Evolutionary conservation across 2,888 invertebrate species (phyloP).

Genomic region (Synanthedon formicaeformis): DNA sequence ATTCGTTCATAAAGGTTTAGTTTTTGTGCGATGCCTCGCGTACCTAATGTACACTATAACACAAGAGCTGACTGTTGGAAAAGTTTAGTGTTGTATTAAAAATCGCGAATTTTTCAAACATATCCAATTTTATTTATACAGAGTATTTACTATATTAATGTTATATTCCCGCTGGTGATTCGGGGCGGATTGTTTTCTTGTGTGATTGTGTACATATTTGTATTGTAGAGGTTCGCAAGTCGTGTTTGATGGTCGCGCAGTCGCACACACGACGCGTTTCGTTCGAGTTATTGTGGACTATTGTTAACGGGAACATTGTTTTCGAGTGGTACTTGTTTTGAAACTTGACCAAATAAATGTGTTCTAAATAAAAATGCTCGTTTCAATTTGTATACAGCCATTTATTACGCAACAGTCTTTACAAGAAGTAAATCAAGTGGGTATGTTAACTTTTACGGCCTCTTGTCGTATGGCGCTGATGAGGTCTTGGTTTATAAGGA

Average conservation of each 20-base stretch:
- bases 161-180: too few species aligned
- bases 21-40: too few species aligned
- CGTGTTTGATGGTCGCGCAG: not conserved
- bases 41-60: too few species aligned
- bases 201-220: too few species aligned
- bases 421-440: conserved; percentile 25
- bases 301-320: conserved; percentile 41
- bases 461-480: conserved; percentile 91
- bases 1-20: too few species aligned
- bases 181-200: too few species aligned
- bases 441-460: conserved; percentile 81
- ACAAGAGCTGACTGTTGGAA: too few species aligned
- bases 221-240: too few species aligned
- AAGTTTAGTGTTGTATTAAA: too few species aligned
- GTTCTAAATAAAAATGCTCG: conserved; percentile 32
- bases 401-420: conserved; percentile 1
- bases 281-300: not conserved
- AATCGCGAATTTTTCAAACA: too few species aligned
- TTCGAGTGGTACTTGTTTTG: conserved; percentile 60
- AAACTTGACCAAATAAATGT: conserved; percentile 69
- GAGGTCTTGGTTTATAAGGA: conserved; percentile 91
- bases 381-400: not conserved
- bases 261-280: not conserved
- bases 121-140: too few species aligned
- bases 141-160: too few species aligned